phyloP scores from a whole-genome alignment of 2,113 vertebrate species.

The Trinectes maculatus region DNA sequence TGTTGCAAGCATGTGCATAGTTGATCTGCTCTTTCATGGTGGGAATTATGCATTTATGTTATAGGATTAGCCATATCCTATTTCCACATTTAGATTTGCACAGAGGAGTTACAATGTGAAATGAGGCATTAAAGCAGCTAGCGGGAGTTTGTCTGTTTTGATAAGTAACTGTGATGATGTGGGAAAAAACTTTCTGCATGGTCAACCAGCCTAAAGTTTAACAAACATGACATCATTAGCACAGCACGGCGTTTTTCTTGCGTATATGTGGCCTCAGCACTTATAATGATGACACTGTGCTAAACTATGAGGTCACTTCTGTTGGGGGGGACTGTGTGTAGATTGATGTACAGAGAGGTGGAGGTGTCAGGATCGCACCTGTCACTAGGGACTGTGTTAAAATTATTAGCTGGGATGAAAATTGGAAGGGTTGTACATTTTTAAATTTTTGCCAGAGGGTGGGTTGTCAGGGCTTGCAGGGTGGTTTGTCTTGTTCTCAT shows the following conservation, averaged over 20 bases:
- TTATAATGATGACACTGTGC: constrained; percentile 7
- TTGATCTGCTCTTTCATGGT: constrained; percentile 64
- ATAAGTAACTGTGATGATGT: constrained; percentile 72
- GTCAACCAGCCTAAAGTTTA: constrained; percentile 59
- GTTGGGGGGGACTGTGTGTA: constrained; percentile 24
- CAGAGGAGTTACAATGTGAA: constrained; percentile 90
- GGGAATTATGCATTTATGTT: constrained; percentile 73
- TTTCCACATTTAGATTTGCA: constrained; percentile 94
- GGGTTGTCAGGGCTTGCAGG: neutral
- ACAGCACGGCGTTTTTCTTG: constrained; percentile 33
- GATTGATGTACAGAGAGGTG: constrained; percentile 16
- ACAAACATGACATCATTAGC: constrained; percentile 44
- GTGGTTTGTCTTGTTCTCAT: neutral
- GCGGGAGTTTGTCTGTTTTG: constrained; percentile 84
- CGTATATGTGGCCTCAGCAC: constrained; percentile 23
- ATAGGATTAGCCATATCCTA: constrained; percentile 86
- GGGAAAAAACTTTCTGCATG: constrained; percentile 47
- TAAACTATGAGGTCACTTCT: constrained; percentile 28
- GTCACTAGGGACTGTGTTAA: constrained; percentile 21
- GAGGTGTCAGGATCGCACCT: constrained; percentile 18
- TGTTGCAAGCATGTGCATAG: constrained; percentile 66
- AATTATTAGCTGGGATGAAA: constrained; percentile 4
- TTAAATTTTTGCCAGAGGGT: neutral
- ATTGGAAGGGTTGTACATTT: neutral
- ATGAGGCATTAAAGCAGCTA: constrained; percentile 90